Evolutionary conservation across 1,140 invertebrate genomes (phyloP), one percentile per base, ranked within the genome.

Genomic region (Lerema accius): DNA sequence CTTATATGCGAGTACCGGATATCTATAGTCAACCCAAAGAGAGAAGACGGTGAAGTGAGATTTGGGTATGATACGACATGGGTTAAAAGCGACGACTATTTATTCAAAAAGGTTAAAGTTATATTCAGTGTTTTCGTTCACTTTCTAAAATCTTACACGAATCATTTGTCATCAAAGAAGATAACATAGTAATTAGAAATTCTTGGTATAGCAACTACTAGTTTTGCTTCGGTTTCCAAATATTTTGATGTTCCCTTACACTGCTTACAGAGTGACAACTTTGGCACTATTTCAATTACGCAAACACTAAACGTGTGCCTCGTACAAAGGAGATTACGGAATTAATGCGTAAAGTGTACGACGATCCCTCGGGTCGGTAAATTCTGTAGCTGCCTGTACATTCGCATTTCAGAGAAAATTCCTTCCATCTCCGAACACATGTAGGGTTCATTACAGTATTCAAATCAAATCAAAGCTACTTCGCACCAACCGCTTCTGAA

Each of bases 371-470:
- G 35, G 49, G 32, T 40, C 19, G 45, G 9, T 53, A 16, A 17
- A 17, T 53, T 53, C 35, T 53, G 35, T 51, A 51, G 49, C 7
- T 17, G 16, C 16, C 15, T 6, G 16, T 35, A 48, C 23, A 15
- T 15, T 16, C 35, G 48, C 11, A 16, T 19, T 14, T 11, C 9
- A 19, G 45, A 19, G 13, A 60, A 48, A 49, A 60, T n/a, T n/a
- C n/a, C 40, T 45, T 32, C 35, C 35, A 10, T 51, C 16, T 39
- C 35, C n/a, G 26, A 37, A 56, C 51, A 50, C 46, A 48, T 61
- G 37, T 50, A 42, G 50, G 46, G 15, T 63, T 63, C 55, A 68
- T 63, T 67, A 63, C 37, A 45, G 61, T 63, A 63, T 60, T 68
- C 51, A 68, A 68, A 68, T 68, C 55, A 63, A 68, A 43, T 56